These are phyloP conservation scores for Ochropacha duplaris DNA, from an alignment of 2,888 invertebrate genomes.

Conservation along the genomic window DNA sequence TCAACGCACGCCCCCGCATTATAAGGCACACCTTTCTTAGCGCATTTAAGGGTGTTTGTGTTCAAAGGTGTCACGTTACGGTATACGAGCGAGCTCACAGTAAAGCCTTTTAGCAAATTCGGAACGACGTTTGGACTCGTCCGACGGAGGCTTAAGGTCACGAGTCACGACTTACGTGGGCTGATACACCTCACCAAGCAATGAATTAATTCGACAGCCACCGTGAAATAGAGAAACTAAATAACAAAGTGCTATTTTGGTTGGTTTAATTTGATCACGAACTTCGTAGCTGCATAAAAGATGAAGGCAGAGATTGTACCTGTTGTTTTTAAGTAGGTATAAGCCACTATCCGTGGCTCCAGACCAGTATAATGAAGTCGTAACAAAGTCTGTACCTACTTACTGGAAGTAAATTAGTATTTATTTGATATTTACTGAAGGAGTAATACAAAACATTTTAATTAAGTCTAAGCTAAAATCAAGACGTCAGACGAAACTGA, in stretches of 20 bases:
- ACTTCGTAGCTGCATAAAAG: background rate
- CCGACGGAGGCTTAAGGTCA: conserved; percentile 18
- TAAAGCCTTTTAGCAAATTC: conserved; percentile 69
- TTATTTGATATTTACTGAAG: background rate
- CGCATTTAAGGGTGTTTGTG: conserved; percentile 35
- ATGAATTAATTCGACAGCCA: conserved; percentile 30
- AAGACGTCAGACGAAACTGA: background rate
- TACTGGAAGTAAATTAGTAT: background rate
- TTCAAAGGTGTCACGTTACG: conserved; percentile 50
- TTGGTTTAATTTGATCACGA: background rate
- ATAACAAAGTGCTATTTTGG: background rate
- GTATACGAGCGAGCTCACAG: conserved; percentile 41
- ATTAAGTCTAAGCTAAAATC: background rate
- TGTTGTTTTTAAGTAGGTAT: too few species aligned
- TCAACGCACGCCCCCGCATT: conserved; percentile 25
- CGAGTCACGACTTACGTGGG: conserved; percentile 19
- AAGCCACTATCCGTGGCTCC: background rate
- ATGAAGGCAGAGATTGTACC: background rate
- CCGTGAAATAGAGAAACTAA: background rate
- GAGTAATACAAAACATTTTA: too few species aligned
- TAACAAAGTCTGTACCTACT: background rate
- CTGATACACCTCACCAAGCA: conserved; percentile 26
- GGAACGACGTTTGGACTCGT: conserved; percentile 50
- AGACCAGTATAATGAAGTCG: background rate
- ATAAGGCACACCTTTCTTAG: conserved; percentile 46